These are phyloP conservation scores for Agonopterix heracliana DNA, from an alignment of 2,888 invertebrate species.

Conservation along the genomic window DNA sequence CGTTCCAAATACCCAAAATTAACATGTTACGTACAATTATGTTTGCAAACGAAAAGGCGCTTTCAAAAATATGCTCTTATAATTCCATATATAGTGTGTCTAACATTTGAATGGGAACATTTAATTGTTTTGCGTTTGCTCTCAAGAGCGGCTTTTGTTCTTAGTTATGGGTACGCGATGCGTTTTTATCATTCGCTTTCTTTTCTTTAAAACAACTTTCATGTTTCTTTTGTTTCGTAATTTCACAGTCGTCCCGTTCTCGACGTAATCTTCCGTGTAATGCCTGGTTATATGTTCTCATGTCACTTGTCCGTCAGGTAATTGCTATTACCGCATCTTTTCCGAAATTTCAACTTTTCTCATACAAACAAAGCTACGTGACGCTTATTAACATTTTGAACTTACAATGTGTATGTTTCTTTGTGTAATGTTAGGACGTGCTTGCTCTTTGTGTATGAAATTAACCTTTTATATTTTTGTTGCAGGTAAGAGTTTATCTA, in stretches of 20 bases:
- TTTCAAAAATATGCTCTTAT: not conserved
- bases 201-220: constrained; percentile 59
- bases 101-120: constrained; percentile 9
- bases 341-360: constrained; percentile 9
- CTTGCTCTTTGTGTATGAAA: constrained; percentile 8
- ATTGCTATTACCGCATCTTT: constrained; percentile 51
- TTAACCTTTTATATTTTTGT: constrained; percentile 36
- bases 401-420: constrained; percentile 23
- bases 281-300: constrained; percentile 45
- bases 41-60: not conserved
- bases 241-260: constrained; percentile 45
- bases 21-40: constrained; percentile 19
- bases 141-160: constrained; percentile 25
- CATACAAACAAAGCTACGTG: constrained; percentile 23
- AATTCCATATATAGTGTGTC: constrained; percentile 18
- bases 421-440: constrained; percentile 15
- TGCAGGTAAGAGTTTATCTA: constrained; percentile 54
- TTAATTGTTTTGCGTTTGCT: constrained; percentile 15
- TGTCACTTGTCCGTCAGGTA: constrained; percentile 39
- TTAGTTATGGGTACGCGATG: constrained; percentile 32
- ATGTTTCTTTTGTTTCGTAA: constrained; percentile 64
- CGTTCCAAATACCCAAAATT: constrained; percentile 30
- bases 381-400: constrained; percentile 46
- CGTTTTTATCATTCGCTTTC: constrained; percentile 52
- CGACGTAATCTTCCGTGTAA: constrained; percentile 57